Base-by-base conservation (phyloP, 2,888 invertebrate genomes). In the Sabatieria punctata region DNA sequence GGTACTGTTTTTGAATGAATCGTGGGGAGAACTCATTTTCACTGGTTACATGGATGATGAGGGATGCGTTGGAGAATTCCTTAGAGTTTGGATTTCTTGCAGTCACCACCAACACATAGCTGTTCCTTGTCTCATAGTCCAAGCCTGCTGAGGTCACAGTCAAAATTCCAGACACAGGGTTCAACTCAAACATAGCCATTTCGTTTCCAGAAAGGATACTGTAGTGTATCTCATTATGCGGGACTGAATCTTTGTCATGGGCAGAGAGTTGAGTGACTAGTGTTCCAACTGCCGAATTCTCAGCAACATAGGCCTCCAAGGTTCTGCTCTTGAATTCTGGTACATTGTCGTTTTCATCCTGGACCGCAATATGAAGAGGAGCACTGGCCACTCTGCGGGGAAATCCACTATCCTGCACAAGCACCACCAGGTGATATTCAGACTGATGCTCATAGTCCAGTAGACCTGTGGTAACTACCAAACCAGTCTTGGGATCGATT, bases 11-110 rank as follows among this genome's bases (percentile, higher is more conserved):
- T 64, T 85, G 84, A 46, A 82, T 73, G 63, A 88, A 88, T 60
- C 79, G 78, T 0, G 86, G 86, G 65, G 79, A 85, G 60, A 76
- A 86, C 65, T 88, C 86, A 65, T 88, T 88, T 1, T 82, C 78
- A 0, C 86, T 85, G 0, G 80, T 80, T 26, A 88, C 77, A 57
- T 80, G 77, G 1, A 88, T 76, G 3, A 75, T 64, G 0, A 86
- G 74, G 55, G 77, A 75, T 3, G 58, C 51, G 1, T 83, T 76
- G 25, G 79, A 80, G 51, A 76, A 77, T 80, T 85, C 82, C 22
- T 73, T 69, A 0, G 85, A 80, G 59, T 83, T 83, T 0, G 88
- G 85, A 71, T 91, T 89, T 41, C 78, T 77, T 0, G 89, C 89
- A 42, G 80, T 72, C 18, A 91, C 75, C 57, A 80, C 77, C 21